Conservation (phyloP, 92 coral and sea anemone genomes). For the Parazoanthus atlanticus region DNA sequence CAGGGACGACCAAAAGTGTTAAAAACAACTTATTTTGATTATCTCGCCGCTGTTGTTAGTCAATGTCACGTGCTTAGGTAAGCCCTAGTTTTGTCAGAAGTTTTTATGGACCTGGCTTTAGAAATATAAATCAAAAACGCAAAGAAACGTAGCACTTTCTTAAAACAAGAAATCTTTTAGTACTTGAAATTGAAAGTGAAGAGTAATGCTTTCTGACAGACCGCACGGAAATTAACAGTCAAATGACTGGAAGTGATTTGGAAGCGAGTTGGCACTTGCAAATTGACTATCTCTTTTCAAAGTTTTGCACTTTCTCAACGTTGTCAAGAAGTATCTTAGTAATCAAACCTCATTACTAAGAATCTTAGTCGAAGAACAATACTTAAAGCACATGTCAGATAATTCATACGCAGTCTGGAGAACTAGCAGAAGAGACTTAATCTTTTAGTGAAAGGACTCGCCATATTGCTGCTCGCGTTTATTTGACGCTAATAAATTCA, state of each 20-base stretch:
- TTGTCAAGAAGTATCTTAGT: constrained; percentile 45
- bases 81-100: not conserved
- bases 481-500: constrained; percentile 16
- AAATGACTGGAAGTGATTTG: constrained; percentile 45
- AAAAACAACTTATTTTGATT: constrained; percentile 20
- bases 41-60: not conserved
- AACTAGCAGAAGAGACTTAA: constrained; percentile 19
- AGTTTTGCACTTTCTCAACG: constrained; percentile 44
- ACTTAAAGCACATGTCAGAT: constrained; percentile 66
- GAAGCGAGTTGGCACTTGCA: constrained; percentile 22
- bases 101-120: not conserved
- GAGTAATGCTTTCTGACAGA: constrained; percentile 16
- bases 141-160: not conserved
- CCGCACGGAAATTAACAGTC: constrained; percentile 46
- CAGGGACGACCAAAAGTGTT: not conserved
- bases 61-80: not conserved
- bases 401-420: constrained; percentile 62
- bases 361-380: constrained; percentile 37
- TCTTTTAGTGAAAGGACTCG: not conserved
- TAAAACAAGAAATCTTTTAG: not conserved
- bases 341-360: constrained; percentile 36
- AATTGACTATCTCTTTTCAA: constrained; percentile 49
- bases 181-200: constrained; percentile 28
- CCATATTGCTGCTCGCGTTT: not conserved
- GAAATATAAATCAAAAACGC: not conserved